These are phyloP conservation scores for Phacellophora camtschatica DNA, from an alignment of 30 jellyfish, hydroid and myxozoan species.

Conservation along the genomic window DNA sequence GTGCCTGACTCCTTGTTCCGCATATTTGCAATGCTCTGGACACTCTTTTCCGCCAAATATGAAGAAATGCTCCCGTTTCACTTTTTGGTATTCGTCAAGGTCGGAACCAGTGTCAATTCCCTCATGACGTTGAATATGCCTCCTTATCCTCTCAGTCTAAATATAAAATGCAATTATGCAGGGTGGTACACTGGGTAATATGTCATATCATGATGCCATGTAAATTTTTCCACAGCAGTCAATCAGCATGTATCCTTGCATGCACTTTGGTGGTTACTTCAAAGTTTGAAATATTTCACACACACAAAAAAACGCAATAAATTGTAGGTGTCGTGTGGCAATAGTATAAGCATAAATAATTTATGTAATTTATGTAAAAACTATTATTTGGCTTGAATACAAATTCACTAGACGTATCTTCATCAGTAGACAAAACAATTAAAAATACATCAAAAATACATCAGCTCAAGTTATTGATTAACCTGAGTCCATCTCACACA, in stretches of 20 bases:
- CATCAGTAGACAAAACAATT: too few relatives aligned
- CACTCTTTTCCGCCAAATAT: constrained; percentile 70
- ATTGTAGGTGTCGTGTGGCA: too few relatives aligned
- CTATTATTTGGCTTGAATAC: too few relatives aligned
- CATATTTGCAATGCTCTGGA: constrained; percentile 68
- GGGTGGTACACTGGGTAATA: too few relatives aligned
- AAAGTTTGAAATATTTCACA: background rate
- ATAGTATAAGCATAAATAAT: too few relatives aligned
- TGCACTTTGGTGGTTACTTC: constrained; percentile 16
- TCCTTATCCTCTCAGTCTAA: constrained; percentile 66
- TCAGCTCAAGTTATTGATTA: too few relatives aligned
- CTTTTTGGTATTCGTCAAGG: constrained; percentile 64
- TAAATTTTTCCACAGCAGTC: background rate
- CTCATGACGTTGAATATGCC: constrained; percentile 68
- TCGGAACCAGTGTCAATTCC: constrained; percentile 45
- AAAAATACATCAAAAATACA: too few relatives aligned
- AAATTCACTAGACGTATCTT: too few relatives aligned
- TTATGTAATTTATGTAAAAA: too few relatives aligned
- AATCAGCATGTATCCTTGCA: constrained; percentile 63
- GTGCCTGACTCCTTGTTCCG: constrained; percentile 69
- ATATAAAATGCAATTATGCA: background rate
- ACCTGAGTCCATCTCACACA: too few relatives aligned
- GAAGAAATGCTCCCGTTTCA: constrained; percentile 62
- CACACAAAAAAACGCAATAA: too few relatives aligned
- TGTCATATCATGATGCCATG: background rate